Evolutionary conservation across 2,797 vertebrate species (phyloP), one percentile per base, ranked within the genome.

Genomic region (Nyctalus aviator): DNA sequence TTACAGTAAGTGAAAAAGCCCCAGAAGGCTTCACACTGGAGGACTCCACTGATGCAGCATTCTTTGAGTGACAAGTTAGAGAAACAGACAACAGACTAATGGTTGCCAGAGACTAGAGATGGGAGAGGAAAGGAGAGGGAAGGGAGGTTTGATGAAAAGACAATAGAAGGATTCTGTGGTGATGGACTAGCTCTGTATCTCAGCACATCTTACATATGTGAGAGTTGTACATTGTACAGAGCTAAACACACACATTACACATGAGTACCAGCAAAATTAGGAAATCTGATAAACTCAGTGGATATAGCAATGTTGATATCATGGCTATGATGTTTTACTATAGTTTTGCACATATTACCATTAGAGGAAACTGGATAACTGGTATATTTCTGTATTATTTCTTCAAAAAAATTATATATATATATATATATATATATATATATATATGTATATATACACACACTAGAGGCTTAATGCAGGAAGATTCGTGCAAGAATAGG

Each of bases 21-120:
- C 66, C n/a, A 78, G 83, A 87, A 85, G 84, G 37, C 68, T 76
- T 53, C 7, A 2, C 1, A 41, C 53, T 15, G 23, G 18, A 17
- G 3, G 35, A 84, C 35, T 87, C n/a, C 44, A 71, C 13, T 84
- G 68, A 69, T n/a, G 32, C 14, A 44, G 76, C 53, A 53, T 83
- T 76, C 83, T 94, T 32, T 8, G 81, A 84, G 84, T 55, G 68
- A 86, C 30, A 59, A 53, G 66, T 78, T 59, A 27, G 20, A 94
- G 91, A 84, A 77, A 59, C 2, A 64, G 59, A 93, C 48, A 81
- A 27, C 44, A 83, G 77, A 32, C 48, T 8, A 73, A 25, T 71
- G 48, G 41, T 48, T 62, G 17, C 27, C 75, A 86, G 81, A 88
- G 44, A 46, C 50, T 50, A 41, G 27, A 57, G 83, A 37, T 8